A percentile compares a stretch with the other conserved stretches of the same genome.
Evolutionary conservation across 2,888 invertebrate genomes (phyloP).

Genomic region (Andrena camellia): DNA sequence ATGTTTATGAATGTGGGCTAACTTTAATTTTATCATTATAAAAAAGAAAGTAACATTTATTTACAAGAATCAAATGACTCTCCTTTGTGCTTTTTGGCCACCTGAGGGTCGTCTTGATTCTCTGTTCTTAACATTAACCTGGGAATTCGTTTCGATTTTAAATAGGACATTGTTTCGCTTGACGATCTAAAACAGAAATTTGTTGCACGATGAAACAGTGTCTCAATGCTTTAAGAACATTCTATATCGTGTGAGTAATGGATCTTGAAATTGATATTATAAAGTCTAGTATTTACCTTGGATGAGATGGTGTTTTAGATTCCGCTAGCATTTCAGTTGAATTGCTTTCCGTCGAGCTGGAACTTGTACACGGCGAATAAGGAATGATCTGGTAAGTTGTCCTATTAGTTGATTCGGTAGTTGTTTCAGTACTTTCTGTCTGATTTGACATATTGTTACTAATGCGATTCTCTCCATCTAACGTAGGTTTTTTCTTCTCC

Average conservation of each 20-base stretch:
- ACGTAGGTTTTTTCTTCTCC: constrained; percentile 64
- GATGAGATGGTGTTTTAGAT: constrained; percentile 56
- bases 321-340: constrained; percentile 73
- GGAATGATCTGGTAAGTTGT: constrained; percentile 75
- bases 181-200: constrained; percentile 72
- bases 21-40: constrained; percentile 68
- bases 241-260: background rate
- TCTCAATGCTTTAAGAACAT: background rate
- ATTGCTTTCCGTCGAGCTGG: constrained; percentile 68
- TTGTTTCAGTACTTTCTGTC: constrained; percentile 58
- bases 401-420: constrained; percentile 59
- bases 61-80: constrained; percentile 83
- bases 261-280: background rate
- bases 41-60: constrained; percentile 81
- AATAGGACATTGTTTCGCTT: constrained; percentile 78
- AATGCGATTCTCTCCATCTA: constrained; percentile 51
- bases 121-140: constrained; percentile 80
- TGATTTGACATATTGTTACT: constrained; percentile 58
- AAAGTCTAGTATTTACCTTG: constrained; percentile 67
- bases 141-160: constrained; percentile 81
- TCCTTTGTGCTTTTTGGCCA: constrained; percentile 82
- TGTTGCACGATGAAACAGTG: constrained; percentile 6
- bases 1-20: constrained; percentile 66
- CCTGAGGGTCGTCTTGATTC: constrained; percentile 74
- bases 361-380: constrained; percentile 63